These are phyloP conservation scores for Harpalus rubripes DNA, from an alignment of 2,888 invertebrate genomes.

Conservation along the genomic window DNA sequence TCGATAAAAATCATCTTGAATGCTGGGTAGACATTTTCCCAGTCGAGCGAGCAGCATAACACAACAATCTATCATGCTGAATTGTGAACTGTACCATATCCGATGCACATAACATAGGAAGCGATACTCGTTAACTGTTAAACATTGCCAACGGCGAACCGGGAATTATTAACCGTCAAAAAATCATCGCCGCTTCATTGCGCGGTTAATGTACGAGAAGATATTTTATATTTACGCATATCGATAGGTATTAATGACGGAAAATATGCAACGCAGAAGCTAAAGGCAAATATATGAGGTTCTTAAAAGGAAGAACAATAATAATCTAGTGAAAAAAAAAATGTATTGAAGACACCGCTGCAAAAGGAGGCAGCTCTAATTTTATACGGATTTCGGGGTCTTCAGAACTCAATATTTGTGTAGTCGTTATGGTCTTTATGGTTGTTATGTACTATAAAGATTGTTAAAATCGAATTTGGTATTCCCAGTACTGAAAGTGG, in stretches of 20 bases:
- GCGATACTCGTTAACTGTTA: conserved; percentile 12
- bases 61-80: conserved; percentile 57
- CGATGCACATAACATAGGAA: conserved; percentile 11
- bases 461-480: too few species aligned
- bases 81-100: conserved; percentile 39
- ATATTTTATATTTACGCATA: conserved; percentile 28
- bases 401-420: too few species aligned
- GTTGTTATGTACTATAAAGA: too few species aligned
- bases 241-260: conserved; percentile 16
- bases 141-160: not conserved
- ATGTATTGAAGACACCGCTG: too few species aligned
- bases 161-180: conserved; percentile 51
- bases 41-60: conserved; percentile 22
- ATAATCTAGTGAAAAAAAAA: too few species aligned
- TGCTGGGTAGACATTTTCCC: conserved; percentile 34
- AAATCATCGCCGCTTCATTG: conserved; percentile 54
- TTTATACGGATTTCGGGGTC: too few species aligned
- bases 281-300: too few species aligned
- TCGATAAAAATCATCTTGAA: conserved; percentile 4
- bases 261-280: conserved; percentile 20
- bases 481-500: too few species aligned
- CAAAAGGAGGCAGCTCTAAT: too few species aligned
- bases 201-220: conserved; percentile 54
- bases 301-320: too few species aligned
- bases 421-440: too few species aligned